Base-by-base conservation (phyloP, 1,140 invertebrate species). In the Drosophila bifasciata region DNA sequence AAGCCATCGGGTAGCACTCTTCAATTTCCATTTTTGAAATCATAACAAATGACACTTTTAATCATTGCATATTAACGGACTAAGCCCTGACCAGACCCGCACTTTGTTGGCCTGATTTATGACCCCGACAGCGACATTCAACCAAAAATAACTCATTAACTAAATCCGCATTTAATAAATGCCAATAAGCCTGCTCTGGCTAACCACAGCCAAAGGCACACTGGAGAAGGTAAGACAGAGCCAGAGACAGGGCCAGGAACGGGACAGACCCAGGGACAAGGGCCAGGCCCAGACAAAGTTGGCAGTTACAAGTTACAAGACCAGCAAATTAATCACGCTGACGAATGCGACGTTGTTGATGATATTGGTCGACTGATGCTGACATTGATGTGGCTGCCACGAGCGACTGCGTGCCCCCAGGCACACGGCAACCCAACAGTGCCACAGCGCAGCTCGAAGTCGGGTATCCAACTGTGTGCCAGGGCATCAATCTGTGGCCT, bases 91-190 rank as follows among this genome's bases (percentile, higher is more conserved):
- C 61, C 60, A 76, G 41, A 61, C 69, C 79, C 79, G 75, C 74
- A 83, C 59, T 48, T 69, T 25, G 56, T 48, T 3, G 48, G 55
- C n/a, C 79, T 81, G 67, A 85, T 85, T 85, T 80, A 85, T 88
- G 61, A 46, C 43, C 61, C 36, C 45, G 79, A 86, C 69, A 78
- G 75, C 61, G 75, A 86, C 74, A 70, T 51, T 51, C 77, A 88
- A 83, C 66, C 66, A 56, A 75, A 66, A 88, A 88, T 88, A 86
- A 79, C 69, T 59, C 83, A 86, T 86, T 86, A 86, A 83, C 83
- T 84, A 89, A 88, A 88, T 89, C 83, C 83, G 78, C 84, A 73
- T 88, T 88, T 89, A 89, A 88, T 88, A 88, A 88, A 88, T 89
- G 76, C 81, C 78, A 69, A 62, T 68, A 61, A 36, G 32, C 32